Conservation (phyloP, 1,140 invertebrate species). For the Drosophila elegans region DNA sequence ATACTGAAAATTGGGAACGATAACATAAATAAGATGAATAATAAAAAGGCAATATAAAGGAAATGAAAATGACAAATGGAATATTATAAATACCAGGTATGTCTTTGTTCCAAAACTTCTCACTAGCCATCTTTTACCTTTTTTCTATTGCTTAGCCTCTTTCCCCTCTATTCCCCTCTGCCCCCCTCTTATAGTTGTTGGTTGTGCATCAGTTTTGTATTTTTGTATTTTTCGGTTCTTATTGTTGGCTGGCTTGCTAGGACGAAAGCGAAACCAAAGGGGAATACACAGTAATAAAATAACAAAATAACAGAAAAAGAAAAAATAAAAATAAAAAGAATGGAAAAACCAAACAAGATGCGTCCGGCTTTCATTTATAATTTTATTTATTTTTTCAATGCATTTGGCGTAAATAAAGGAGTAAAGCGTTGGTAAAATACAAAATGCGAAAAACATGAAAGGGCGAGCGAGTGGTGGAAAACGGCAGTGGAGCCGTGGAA, state of each 20-base stretch:
- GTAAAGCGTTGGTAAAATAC: slow-evolving; percentile 59
- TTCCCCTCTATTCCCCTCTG: neutral
- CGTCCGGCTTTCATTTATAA: slow-evolving; percentile 76
- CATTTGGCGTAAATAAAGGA: slow-evolving; percentile 75
- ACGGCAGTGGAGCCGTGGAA: slow-evolving; percentile 1
- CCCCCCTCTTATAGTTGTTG: slow-evolving; percentile 2
- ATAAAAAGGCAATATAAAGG: too few relatives aligned
- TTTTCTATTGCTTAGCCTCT: neutral
- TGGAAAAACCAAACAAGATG: slow-evolving; percentile 51
- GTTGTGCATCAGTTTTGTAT: slow-evolving; percentile 48
- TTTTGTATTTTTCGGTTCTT: slow-evolving; percentile 52
- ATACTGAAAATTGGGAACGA: too few relatives aligned
- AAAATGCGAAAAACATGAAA: slow-evolving; percentile 41
- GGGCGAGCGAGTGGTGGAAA: neutral
- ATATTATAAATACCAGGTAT: slow-evolving; percentile 7
- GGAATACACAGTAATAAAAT: slow-evolving; percentile 69
- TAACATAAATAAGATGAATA: too few relatives aligned
- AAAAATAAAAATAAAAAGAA: slow-evolving; percentile 46
- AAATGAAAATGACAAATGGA: too few relatives aligned
- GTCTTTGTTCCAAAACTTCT: slow-evolving; percentile 10
- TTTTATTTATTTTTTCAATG: slow-evolving; percentile 81
- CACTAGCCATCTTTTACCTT: slow-evolving; percentile 4
- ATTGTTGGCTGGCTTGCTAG: slow-evolving; percentile 64
- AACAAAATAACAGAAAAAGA: slow-evolving; percentile 70
- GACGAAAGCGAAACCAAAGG: slow-evolving; percentile 72